Percentiles rank a stretch among this genome's conserved stretches.
Evolutionary conservation across 2,888 invertebrate species (phyloP).

Genomic region (Lepidonotus clava): DNA sequence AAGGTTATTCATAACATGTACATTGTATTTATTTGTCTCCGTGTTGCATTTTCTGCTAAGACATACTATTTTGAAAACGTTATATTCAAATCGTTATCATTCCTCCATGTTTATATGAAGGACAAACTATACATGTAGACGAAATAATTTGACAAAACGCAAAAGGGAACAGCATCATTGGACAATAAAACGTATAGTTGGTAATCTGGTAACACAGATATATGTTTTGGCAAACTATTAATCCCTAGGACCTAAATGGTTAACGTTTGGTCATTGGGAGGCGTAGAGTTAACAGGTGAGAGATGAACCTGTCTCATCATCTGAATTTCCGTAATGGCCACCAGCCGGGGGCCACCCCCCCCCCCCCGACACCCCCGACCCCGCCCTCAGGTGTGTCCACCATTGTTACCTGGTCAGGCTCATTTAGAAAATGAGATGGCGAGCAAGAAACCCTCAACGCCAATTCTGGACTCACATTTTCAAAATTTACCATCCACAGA

Average conservation of each 20-base stretch:
- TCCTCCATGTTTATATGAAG: no score
- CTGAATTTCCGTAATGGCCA: background rate
- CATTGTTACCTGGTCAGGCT: conserved; percentile 18
- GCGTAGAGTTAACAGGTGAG: conserved; percentile 16
- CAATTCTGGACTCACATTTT: no score
- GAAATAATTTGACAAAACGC: background rate
- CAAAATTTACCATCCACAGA: no score
- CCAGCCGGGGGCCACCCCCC: background rate
- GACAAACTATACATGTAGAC: background rate
- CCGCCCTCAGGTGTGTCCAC: no score
- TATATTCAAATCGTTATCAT: no score
- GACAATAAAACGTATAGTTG: background rate
- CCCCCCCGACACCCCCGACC: background rate
- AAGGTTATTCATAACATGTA: no score
- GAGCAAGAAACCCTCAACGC: background rate
- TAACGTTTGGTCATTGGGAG: background rate
- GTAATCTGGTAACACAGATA: background rate
- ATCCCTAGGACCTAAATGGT: background rate
- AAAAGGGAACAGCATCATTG: no score
- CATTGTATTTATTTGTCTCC: no score
- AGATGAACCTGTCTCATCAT: background rate
- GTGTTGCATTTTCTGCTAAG: no score
- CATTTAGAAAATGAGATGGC: conserved; percentile 36
- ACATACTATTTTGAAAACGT: no score
- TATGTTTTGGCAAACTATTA: background rate